Conservation (phyloP, 2,888 invertebrate genomes). For the Hyposoter didymator region DNA sequence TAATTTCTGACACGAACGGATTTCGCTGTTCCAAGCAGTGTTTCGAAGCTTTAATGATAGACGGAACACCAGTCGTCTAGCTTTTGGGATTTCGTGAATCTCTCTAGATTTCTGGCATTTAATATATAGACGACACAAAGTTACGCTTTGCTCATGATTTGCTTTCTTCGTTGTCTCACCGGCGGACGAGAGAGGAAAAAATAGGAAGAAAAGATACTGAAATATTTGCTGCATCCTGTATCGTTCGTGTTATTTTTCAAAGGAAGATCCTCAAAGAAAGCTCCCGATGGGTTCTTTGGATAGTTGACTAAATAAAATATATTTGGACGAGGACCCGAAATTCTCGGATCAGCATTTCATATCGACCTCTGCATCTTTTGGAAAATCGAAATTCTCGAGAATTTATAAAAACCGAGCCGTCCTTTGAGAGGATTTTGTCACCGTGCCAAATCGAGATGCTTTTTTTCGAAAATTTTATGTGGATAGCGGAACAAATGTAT, state of each 20-base stretch:
- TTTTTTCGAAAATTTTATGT: background rate
- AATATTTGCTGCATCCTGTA: background rate
- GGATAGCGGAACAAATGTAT: background rate
- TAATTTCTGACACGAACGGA: constrained; percentile 11
- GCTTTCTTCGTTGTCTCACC: background rate
- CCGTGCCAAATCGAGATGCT: too few species aligned
- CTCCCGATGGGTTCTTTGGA: too few species aligned
- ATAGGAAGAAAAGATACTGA: background rate
- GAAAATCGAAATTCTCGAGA: too few species aligned
- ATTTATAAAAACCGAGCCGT: background rate
- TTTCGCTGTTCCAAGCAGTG: constrained; percentile 38
- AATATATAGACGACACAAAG: constrained; percentile 18
- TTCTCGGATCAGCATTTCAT: too few species aligned
- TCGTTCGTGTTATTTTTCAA: background rate
- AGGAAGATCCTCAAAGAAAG: background rate
- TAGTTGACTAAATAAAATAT: too few species aligned
- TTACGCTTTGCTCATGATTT: constrained; percentile 53
- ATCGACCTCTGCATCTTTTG: too few species aligned
- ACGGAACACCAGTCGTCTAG: constrained; percentile 46
- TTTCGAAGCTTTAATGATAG: constrained; percentile 47
- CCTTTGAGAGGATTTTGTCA: background rate
- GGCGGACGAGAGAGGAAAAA: background rate
- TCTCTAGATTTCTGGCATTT: background rate
- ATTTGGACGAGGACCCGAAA: too few species aligned
- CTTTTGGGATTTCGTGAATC: constrained; percentile 15